Evolutionary conservation across 2,888 invertebrate genomes (phyloP).

Genomic region (Erynnis tages): DNA sequence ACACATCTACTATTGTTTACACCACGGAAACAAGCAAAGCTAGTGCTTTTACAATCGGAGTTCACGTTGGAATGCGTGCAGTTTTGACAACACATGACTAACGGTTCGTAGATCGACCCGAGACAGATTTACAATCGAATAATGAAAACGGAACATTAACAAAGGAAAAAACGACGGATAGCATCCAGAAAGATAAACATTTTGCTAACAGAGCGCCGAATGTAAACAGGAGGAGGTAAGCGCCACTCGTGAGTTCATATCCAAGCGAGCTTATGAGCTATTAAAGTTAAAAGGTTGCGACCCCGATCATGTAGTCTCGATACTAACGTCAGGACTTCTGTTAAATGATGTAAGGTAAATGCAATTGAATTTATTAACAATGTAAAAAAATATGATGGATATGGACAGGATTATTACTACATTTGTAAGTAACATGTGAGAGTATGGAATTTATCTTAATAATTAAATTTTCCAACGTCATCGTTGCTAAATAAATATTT

Average conservation of each 20-base stretch:
- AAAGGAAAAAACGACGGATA: slow-evolving; percentile 58
- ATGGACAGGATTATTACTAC: too few relatives aligned
- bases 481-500: too few relatives aligned
- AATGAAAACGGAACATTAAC: slow-evolving; percentile 55
- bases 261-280: slow-evolving; percentile 32
- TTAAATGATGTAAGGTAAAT: too few relatives aligned
- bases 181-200: slow-evolving; percentile 67
- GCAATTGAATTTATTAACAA: too few relatives aligned
- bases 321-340: neutral
- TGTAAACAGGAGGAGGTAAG: slow-evolving; percentile 54
- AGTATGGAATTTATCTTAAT: too few relatives aligned
- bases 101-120: slow-evolving; percentile 38
- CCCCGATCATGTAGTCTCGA: slow-evolving; percentile 4
- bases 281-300: slow-evolving; percentile 32
- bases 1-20: slow-evolving; percentile 33
- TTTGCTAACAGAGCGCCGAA: slow-evolving; percentile 46
- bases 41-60: slow-evolving; percentile 18
- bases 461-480: too few relatives aligned
- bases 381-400: too few relatives aligned
- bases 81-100: slow-evolving; percentile 33
- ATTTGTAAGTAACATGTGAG: too few relatives aligned
- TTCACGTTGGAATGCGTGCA: slow-evolving; percentile 21
- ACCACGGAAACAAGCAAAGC: slow-evolving; percentile 7
- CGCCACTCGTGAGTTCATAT: slow-evolving; percentile 41
- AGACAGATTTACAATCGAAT: slow-evolving; percentile 58